A percentile compares a stretch with the other conserved stretches of the same genome.
phyloP scores from a whole-genome alignment of 2,797 vertebrate genomes.

The Coendou prehensilis region DNA sequence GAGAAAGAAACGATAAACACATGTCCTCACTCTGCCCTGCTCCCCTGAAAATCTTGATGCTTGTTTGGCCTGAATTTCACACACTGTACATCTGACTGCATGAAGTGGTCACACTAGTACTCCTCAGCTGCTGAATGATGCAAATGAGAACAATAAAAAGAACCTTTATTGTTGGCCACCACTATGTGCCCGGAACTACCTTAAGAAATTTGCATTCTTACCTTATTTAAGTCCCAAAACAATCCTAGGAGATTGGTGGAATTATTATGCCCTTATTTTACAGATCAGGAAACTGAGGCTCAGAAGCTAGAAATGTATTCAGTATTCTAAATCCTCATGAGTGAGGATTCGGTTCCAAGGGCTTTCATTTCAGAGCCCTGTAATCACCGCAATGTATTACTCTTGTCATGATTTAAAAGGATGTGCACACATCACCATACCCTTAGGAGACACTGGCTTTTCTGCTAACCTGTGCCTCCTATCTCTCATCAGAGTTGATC shows the following conservation, averaged over 20 bases:
- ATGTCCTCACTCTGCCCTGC: not conserved
- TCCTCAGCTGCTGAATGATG: not conserved
- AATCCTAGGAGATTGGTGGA: not conserved
- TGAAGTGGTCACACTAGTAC: not conserved
- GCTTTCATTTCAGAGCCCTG: constrained; percentile 29
- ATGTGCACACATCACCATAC: not conserved
- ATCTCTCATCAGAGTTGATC: not conserved
- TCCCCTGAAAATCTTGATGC: not conserved
- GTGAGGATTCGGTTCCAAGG: not conserved
- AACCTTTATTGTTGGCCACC: not conserved
- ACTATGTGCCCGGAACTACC: not conserved
- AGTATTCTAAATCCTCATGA: not conserved
- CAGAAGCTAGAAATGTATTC: not conserved
- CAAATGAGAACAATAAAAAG: not conserved
- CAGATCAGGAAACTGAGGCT: not conserved
- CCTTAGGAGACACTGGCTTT: not conserved
- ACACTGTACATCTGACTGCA: not conserved
- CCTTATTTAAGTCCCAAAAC: not conserved
- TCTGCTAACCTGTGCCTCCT: not conserved
- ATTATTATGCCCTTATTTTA: not conserved
- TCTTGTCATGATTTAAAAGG: not conserved
- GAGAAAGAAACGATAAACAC: not conserved
- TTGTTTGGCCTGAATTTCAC: not conserved
- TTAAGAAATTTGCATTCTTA: not conserved
- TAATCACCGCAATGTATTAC: not conserved